Evolutionary conservation across 2,888 invertebrate species (phyloP), one percentile per base, ranked within the genome.

Genomic region (Hesperia comma): DNA sequence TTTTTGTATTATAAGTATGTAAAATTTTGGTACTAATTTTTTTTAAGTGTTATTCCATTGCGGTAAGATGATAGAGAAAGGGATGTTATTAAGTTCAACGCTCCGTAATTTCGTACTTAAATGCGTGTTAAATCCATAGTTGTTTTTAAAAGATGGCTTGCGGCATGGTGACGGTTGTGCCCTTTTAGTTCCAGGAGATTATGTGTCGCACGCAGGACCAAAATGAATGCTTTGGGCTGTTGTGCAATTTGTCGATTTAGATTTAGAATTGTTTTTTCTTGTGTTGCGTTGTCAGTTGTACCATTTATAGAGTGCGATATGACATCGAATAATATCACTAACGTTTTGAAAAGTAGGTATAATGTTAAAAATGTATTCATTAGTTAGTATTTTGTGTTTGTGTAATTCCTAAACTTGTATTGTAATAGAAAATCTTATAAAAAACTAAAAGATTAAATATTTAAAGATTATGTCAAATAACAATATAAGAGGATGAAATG

Each of bases 141-240:
- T 66, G 60, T 66, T 54, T 61, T 61, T 61, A 66, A 58, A 66
- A n/a, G 43, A 33, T 66, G 77, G 90, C 90, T 92, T 90, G 87
- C 81, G 86, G 91, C 90, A 91, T 91, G 92, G 88, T 90, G 88
- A 79, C 84, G 87, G 87, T 75, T 67, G 67, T 61, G 61, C 61
- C 67, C 67, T 61, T 60, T 64, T 61, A 63, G 68, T 57, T 56
- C 61, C 67, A 68, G 67, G 68, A 53, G 49, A 26, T 67, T 55
- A 37, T 46, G 61, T 67, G 61, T 71, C 26, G 76, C 73, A 75
- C 76, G 76, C 72, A 69, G 68, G 74, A 75, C 75, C 76, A 76
- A 74, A 70, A 70, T 69, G 72, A 57, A 71, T 75, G 70, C 67
- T 43, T 70, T 73, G 63, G 62, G 63, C 69, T 68, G 68, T 72